These are phyloP conservation scores for Scaptomyza caliginosa DNA, from an alignment of 2,888 invertebrate genomes.

Conservation along the genomic window DNA sequence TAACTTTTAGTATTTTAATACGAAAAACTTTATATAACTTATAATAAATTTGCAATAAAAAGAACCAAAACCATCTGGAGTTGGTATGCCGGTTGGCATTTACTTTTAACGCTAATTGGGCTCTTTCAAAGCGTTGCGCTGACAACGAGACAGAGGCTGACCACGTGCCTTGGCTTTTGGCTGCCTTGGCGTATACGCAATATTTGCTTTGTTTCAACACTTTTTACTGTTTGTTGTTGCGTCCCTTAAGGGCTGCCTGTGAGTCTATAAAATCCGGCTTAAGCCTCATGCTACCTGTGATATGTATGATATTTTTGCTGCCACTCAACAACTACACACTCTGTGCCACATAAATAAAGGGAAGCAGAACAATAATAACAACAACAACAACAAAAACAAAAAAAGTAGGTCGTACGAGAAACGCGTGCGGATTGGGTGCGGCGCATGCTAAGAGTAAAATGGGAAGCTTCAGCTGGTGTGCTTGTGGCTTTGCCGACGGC, in stretches of 20 bases:
- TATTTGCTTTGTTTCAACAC: slow-evolving; percentile 55
- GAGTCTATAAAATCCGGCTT: slow-evolving; percentile 76
- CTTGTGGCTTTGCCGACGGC: slow-evolving; percentile 74
- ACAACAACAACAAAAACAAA: too few relatives aligned
- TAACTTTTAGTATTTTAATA: neutral
- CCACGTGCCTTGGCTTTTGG: slow-evolving; percentile 45
- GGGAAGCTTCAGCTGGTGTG: slow-evolving; percentile 62
- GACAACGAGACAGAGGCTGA: slow-evolving; percentile 54
- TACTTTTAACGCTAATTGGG: slow-evolving; percentile 65
- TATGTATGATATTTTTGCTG: slow-evolving; percentile 70
- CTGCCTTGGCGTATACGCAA: slow-evolving; percentile 69
- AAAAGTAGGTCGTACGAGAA: slow-evolving; percentile 54
- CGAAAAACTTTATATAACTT: too few relatives aligned
- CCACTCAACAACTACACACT: slow-evolving; percentile 48
- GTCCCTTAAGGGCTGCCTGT: slow-evolving; percentile 16
- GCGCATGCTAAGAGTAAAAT: slow-evolving; percentile 27
- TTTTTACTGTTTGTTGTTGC: slow-evolving; percentile 18
- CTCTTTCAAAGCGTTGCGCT: slow-evolving; percentile 51
- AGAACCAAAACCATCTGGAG: slow-evolving; percentile 31
- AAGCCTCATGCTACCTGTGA: slow-evolving; percentile 70
- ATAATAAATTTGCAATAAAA: too few relatives aligned
- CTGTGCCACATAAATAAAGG: slow-evolving; percentile 5
- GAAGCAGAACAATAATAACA: too few relatives aligned
- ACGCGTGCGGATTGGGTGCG: slow-evolving; percentile 39
- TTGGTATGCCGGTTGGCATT: slow-evolving; percentile 17